These are phyloP conservation scores for Anodontia alba DNA, from an alignment of 2,888 invertebrate species.

Conservation along the genomic window DNA sequence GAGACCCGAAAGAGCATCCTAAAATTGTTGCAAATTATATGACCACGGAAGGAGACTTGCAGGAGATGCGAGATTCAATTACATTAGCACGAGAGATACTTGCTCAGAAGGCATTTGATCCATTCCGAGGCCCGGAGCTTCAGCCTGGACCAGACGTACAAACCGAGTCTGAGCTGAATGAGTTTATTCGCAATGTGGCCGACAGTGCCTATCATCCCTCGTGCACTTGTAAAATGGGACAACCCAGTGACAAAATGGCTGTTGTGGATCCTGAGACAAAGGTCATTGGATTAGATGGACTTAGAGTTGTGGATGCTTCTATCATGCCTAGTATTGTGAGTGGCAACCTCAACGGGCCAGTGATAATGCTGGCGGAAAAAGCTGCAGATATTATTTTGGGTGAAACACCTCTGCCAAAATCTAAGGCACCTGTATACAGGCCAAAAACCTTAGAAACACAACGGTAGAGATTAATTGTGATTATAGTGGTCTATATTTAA, in stretches of 20 bases:
- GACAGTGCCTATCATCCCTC: constrained; percentile 91
- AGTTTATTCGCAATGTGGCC: constrained; percentile 80
- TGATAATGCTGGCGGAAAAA: constrained; percentile 86
- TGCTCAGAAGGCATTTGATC: constrained; percentile 83
- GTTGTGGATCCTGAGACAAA: constrained; percentile 89
- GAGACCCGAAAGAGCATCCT: constrained; percentile 92
- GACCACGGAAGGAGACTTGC: constrained; percentile 87
- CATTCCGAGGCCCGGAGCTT: constrained; percentile 77
- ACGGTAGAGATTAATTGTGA: background rate
- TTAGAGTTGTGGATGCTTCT: constrained; percentile 93
- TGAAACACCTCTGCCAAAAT: constrained; percentile 79
- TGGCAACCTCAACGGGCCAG: constrained; percentile 89
- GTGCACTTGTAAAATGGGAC: constrained; percentile 91
- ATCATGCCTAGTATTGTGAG: constrained; percentile 91
- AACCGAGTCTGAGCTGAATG: constrained; percentile 83
- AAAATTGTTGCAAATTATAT: constrained; percentile 97
- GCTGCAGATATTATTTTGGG: constrained; percentile 86
- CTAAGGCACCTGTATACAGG: constrained; percentile 81
- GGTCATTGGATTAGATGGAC: constrained; percentile 87
- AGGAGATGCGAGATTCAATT: constrained; percentile 78
- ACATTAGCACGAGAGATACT: constrained; percentile 81
- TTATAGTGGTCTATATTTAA: too few species aligned
- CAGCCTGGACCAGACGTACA: constrained; percentile 75
- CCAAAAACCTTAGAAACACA: constrained; percentile 66
- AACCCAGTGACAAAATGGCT: constrained; percentile 84